A percentile compares a stretch with the other conserved stretches of the same genome.
These are phyloP conservation scores for Cryptus viduatorius DNA, from an alignment of 2,888 invertebrate species.

Conservation along the genomic window DNA sequence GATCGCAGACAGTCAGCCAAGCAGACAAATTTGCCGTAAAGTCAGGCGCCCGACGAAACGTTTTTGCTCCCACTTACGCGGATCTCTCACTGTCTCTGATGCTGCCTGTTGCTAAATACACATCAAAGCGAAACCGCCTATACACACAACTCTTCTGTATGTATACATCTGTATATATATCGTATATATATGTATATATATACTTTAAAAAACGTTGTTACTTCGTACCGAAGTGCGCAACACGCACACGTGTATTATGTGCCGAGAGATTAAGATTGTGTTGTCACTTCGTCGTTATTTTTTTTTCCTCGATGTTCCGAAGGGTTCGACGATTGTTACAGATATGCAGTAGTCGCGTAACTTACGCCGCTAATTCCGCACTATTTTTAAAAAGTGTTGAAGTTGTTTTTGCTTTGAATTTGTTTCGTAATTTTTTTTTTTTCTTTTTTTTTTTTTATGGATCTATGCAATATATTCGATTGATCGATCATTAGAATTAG, in stretches of 20 bases:
- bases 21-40: conserved; percentile 77
- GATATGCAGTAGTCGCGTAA: neutral
- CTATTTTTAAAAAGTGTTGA: too few species aligned
- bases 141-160: conserved; percentile 3
- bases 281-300: conserved; percentile 4
- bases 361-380: too few species aligned
- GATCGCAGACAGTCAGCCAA: neutral
- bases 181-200: too few species aligned
- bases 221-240: conserved; percentile 60
- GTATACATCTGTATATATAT: neutral
- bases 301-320: neutral
- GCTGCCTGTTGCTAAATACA: conserved; percentile 69
- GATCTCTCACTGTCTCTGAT: conserved; percentile 59
- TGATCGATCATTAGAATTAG: too few species aligned
- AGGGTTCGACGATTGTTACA: conserved; percentile 9
- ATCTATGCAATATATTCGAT: too few species aligned
- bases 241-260: conserved; percentile 66
- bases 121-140: conserved; percentile 22
- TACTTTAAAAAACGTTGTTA: neutral
- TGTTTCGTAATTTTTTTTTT: too few species aligned
- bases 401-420: too few species aligned
- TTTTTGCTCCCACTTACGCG: conserved; percentile 78
- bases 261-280: conserved; percentile 74
- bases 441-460: too few species aligned
- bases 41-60: conserved; percentile 72